Percentiles rank a stretch among this genome's conserved stretches.
These are phyloP conservation scores for Holcopasites calliopsidis DNA, from an alignment of 1,140 invertebrate genomes.

Conservation along the genomic window DNA sequence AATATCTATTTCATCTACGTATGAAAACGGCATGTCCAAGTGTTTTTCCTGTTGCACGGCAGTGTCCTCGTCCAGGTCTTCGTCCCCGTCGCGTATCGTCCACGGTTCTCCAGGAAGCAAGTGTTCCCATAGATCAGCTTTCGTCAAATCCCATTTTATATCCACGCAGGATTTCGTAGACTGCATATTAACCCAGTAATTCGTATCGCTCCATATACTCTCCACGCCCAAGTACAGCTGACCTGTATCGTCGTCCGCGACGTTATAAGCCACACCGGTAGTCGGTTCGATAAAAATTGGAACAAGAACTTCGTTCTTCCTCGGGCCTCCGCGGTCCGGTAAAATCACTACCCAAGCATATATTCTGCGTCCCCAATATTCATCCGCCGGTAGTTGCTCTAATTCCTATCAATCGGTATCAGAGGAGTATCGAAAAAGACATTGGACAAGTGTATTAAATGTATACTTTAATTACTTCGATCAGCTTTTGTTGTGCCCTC, in stretches of 20 bases:
- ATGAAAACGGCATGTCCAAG: slow-evolving; percentile 89
- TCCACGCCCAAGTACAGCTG: slow-evolving; percentile 89
- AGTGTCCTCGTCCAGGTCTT: slow-evolving; percentile 67
- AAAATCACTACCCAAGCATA: slow-evolving; percentile 91
- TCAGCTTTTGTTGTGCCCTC: slow-evolving; percentile 72
- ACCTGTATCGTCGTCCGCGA: slow-evolving; percentile 80
- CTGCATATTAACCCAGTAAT: slow-evolving; percentile 92
- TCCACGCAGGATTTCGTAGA: slow-evolving; percentile 75
- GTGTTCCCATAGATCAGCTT: slow-evolving; percentile 85
- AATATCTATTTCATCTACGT: slow-evolving; percentile 87
- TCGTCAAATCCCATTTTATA: slow-evolving; percentile 82
- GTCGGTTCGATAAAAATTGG: slow-evolving; percentile 92
- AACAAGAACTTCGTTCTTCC: slow-evolving; percentile 80
- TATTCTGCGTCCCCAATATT: slow-evolving; percentile 86
- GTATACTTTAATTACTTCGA: slow-evolving; percentile 13
- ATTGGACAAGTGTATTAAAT: not conserved
- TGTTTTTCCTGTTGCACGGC: slow-evolving; percentile 82
- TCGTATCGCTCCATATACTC: slow-evolving; percentile 91
- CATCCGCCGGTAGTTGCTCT: slow-evolving; percentile 86
- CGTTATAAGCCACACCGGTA: slow-evolving; percentile 81
- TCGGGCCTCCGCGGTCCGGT: slow-evolving; percentile 70
- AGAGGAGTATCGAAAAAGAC: not conserved
- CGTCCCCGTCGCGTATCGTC: slow-evolving; percentile 69
- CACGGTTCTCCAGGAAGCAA: slow-evolving; percentile 84
- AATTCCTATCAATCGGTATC: slow-evolving; percentile 79